Base-by-base conservation (phyloP, 2,888 invertebrate genomes). In the Linnaemya tessellans region DNA sequence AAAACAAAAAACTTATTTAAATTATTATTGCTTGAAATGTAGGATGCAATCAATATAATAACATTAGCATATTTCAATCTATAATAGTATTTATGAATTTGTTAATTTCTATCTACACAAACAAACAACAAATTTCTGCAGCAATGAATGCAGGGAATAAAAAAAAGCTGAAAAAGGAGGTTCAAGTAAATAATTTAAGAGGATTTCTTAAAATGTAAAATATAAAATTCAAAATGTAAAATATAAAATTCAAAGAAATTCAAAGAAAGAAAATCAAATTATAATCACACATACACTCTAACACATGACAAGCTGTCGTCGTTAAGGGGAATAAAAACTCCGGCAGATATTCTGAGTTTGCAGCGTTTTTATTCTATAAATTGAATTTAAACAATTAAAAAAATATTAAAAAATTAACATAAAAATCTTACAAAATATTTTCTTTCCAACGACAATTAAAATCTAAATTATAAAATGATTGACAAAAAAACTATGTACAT, bases 141-240 rank as follows among this genome's bases (percentile, higher is more conserved):
- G 4, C 38, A 35, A 20, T 62, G 9, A 11, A 35, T 60, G 4
- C n/a, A 22, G 11, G 15, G 1, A 41, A 11, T 15, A 15, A 10
- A 20, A 56, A 18, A 41, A 25, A 67, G 35, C 30, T 38, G 22
- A 18, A 64, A 43, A 18, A n/a, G 20, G 22, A 51, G 67, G 15
- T 68, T 74, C 30, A 62, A 43, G 38, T 64, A 78, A 84, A 84
- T 68, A 74, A 64, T 78, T 81, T 81, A 84, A 84, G 81, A 81
- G 80, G 84, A 84, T 84, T 84, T 84, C 84, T 56, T 78, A 43
- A 68, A 30, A 30, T 30, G 30, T 3, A 30, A 30, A 30, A 30
- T 3, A 5, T 25, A 56, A 60, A 43, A 58, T n/a, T 13, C n/a
- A n/a, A n/a, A n/a, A n/a, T n/a, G n/a, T n/a, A 68, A 64, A 41